Conservation (phyloP, 2,888 invertebrate genomes). For the Notodonta dromedarius region DNA sequence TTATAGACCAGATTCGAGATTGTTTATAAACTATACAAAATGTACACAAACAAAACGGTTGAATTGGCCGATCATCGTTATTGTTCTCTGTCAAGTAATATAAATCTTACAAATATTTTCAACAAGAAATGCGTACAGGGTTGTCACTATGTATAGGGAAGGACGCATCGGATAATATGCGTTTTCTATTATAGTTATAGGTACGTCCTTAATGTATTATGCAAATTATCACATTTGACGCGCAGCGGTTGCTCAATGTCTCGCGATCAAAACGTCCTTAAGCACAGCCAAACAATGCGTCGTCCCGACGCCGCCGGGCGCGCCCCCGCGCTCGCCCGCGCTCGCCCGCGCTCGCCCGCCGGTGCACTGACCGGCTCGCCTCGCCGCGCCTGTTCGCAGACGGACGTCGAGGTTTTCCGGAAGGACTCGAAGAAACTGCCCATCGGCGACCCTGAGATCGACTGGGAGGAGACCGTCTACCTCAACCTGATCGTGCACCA, state of each 20-base stretch:
- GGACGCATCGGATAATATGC: constrained; percentile 24
- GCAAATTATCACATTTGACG: constrained; percentile 50
- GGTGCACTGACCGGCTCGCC: constrained; percentile 32
- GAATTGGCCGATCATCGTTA: constrained; percentile 54
- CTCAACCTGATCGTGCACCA: constrained; percentile 99
- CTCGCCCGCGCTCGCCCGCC: constrained; percentile 19
- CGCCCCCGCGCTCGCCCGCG: constrained; percentile 16
- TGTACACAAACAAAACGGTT: constrained; percentile 69
- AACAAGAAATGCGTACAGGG: constrained; percentile 71
- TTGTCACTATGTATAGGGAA: constrained; percentile 42
- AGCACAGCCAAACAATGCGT: constrained; percentile 36
- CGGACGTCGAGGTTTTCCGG: constrained; percentile 98
- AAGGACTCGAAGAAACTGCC: constrained; percentile 98
- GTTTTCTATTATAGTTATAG: constrained; percentile 25
- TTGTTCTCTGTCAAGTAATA: constrained; percentile 62
- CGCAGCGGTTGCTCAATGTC: constrained; percentile 31
- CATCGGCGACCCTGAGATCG: constrained; percentile 97
- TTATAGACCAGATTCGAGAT: constrained; percentile 66
- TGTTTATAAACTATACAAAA: constrained; percentile 73
- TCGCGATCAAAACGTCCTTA: constrained; percentile 26
- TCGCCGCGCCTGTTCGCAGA: constrained; percentile 82
- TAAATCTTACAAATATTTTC: constrained; percentile 61
- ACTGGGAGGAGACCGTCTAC: constrained; percentile 99
- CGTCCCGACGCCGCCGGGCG: constrained; percentile 13
- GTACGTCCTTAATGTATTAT: constrained; percentile 19